phyloP scores from a whole-genome alignment of 1,140 invertebrate genomes.

The Kradibia gibbosae region DNA sequence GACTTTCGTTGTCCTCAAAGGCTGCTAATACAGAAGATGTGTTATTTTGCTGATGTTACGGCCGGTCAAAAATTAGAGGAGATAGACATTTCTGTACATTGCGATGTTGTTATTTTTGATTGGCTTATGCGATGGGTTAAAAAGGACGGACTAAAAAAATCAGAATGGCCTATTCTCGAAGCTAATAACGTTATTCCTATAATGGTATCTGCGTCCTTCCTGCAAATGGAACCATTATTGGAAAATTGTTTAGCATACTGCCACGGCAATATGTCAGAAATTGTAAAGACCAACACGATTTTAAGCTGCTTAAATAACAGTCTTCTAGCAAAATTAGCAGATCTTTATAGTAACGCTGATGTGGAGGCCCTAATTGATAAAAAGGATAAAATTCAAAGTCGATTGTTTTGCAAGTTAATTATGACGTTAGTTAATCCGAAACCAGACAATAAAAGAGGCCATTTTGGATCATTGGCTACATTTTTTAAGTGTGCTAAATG shows the following conservation, averaged over 20 bases:
- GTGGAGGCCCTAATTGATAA: slow-evolving; percentile 84
- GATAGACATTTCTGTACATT: slow-evolving; percentile 97
- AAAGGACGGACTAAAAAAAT: slow-evolving; percentile 78
- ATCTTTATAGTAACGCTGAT: slow-evolving; percentile 86
- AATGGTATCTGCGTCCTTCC: slow-evolving; percentile 92
- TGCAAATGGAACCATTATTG: slow-evolving; percentile 92
- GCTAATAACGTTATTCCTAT: slow-evolving; percentile 91
- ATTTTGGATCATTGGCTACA: slow-evolving; percentile 83
- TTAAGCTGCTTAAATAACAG: slow-evolving; percentile 84
- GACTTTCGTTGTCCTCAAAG: slow-evolving; percentile 91
- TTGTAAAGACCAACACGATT: slow-evolving; percentile 84
- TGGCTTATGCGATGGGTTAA: slow-evolving; percentile 98
- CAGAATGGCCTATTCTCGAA: slow-evolving; percentile 83
- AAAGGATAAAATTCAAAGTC: slow-evolving; percentile 87
- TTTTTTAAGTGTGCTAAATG: slow-evolving; percentile 82
- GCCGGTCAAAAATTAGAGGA: slow-evolving; percentile 90
- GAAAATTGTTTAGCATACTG: slow-evolving; percentile 87
- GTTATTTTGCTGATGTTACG: slow-evolving; percentile 93
- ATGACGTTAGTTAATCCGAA: slow-evolving; percentile 80
- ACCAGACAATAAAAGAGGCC: slow-evolving; percentile 81
- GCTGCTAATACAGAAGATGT: slow-evolving; percentile 91
- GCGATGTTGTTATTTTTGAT: slow-evolving; percentile 93
- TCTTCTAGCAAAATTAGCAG: slow-evolving; percentile 81
- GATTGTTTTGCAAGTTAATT: slow-evolving; percentile 87
- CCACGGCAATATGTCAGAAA: slow-evolving; percentile 84